These are phyloP conservation scores for Epiblema foenella DNA, from an alignment of 2,888 invertebrate species.

Conservation along the genomic window DNA sequence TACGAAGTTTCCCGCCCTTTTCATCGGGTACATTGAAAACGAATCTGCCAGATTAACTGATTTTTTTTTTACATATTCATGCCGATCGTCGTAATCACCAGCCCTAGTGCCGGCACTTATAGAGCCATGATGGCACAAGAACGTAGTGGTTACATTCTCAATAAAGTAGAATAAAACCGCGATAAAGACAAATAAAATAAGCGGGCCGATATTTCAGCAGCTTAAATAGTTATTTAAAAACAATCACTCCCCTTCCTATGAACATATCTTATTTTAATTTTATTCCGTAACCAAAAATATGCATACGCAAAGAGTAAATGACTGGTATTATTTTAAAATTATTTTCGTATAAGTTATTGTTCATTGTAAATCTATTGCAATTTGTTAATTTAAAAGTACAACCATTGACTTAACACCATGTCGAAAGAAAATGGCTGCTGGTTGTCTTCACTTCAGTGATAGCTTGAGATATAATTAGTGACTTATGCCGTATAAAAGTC, in stretches of 20 bases:
- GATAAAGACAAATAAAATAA: too few relatives aligned
- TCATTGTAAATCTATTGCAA: background rate
- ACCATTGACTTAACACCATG: constrained; percentile 36
- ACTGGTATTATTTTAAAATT: background rate
- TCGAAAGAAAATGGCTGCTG: constrained; percentile 55
- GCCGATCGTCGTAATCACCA: too few relatives aligned
- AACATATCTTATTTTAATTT: too few relatives aligned
- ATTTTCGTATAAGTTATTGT: background rate
- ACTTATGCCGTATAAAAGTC: constrained; percentile 46
- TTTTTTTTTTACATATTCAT: too few relatives aligned
- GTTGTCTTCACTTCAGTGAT: constrained; percentile 53
- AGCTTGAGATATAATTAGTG: constrained; percentile 47
- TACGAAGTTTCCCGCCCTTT: too few relatives aligned
- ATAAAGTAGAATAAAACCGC: too few relatives aligned
- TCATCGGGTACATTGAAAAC: too few relatives aligned
- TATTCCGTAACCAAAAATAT: background rate
- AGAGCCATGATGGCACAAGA: too few relatives aligned
- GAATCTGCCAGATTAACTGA: too few relatives aligned
- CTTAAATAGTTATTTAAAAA: constrained; percentile 19
- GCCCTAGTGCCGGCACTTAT: too few relatives aligned
- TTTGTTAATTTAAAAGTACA: background rate
- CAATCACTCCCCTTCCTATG: background rate
- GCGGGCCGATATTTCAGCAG: background rate
- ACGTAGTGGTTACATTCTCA: too few relatives aligned
- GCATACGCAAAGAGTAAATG: background rate